phyloP scores from a whole-genome alignment of 1,140 invertebrate genomes.

The Drosophila malerkotliana region DNA sequence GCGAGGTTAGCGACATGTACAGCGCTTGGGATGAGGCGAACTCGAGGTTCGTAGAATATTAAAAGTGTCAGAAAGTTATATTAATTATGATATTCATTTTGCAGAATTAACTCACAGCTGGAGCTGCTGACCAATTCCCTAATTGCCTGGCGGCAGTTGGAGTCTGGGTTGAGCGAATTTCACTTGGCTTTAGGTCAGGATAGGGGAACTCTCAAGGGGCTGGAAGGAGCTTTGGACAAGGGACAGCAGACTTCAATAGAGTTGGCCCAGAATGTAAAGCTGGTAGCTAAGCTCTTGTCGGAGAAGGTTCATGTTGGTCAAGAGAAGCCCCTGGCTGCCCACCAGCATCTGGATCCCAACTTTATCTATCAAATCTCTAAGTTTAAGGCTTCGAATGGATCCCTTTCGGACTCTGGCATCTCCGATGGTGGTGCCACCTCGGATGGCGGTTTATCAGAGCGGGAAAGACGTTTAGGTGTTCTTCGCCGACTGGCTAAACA shows the following conservation, averaged over 20 bases:
- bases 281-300: conserved; percentile 88
- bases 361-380: conserved; percentile 80
- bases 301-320: conserved; percentile 86
- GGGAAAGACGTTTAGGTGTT: conserved; percentile 88
- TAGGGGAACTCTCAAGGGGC: conserved; percentile 86
- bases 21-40: conserved; percentile 91
- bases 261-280: conserved; percentile 87
- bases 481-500: conserved; percentile 88
- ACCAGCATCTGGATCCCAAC: conserved; percentile 78
- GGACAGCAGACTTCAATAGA: conserved; percentile 86
- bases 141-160: conserved; percentile 87
- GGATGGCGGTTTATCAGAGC: conserved; percentile 89
- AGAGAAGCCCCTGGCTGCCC: conserved; percentile 81
- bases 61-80: no score
- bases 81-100: not conserved
- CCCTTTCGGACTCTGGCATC: conserved; percentile 90
- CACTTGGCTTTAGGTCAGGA: conserved; percentile 87
- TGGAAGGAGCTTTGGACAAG: conserved; percentile 87
- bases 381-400: conserved; percentile 85
- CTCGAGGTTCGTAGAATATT: conserved; percentile 86
- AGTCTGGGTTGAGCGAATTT: conserved; percentile 87
- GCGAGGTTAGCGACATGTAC: conserved; percentile 90
- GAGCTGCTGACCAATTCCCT: conserved; percentile 83
- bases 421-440: conserved; percentile 89
- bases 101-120: conserved; percentile 77